These are phyloP conservation scores for Cryptus armator DNA, from an alignment of 2,888 invertebrate species.

Conservation along the genomic window DNA sequence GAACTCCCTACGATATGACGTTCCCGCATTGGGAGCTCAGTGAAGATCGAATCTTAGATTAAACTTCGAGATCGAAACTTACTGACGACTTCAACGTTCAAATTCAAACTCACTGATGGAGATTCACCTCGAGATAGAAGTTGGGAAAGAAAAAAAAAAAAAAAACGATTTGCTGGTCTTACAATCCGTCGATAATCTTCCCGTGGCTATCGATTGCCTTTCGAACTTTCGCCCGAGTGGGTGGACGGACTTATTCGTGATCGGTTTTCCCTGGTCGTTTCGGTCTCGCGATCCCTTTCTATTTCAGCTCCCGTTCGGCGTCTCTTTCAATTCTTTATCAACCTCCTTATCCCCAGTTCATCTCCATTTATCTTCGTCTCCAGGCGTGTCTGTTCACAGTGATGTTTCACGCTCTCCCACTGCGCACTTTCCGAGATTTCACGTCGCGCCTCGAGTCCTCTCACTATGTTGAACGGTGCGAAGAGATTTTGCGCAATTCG, in stretches of 20 bases:
- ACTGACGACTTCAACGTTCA: not conserved
- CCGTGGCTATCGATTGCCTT: conserved; percentile 46
- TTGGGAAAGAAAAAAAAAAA: not conserved
- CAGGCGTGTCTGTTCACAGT: conserved; percentile 29
- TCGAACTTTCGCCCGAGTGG: conserved; percentile 60
- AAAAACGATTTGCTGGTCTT: not conserved
- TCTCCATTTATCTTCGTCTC: conserved; percentile 66
- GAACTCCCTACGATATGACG: not conserved
- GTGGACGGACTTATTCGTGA: conserved; percentile 32
- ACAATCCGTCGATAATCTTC: conserved; percentile 2
- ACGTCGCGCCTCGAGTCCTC: conserved; percentile 32
- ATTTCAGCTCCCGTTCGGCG: conserved; percentile 30
- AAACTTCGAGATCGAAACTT: not conserved
- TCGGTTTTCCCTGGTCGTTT: too few relatives aligned
- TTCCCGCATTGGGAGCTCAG: not conserved
- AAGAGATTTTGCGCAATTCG: conserved; percentile 67
- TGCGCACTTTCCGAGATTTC: conserved; percentile 22
- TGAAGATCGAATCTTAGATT: not conserved
- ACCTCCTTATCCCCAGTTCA: conserved; percentile 58
- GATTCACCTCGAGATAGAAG: not conserved
- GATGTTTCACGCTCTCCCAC: conserved; percentile 60
- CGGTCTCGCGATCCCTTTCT: conserved; percentile 52
- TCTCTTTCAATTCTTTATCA: conserved; percentile 49
- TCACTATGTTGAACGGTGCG: conserved; percentile 30
- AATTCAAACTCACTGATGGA: not conserved